Evolutionary conservation across 1,140 invertebrate species (phyloP), one percentile per base, ranked within the genome.

Genomic region (Streblospio benedicti): DNA sequence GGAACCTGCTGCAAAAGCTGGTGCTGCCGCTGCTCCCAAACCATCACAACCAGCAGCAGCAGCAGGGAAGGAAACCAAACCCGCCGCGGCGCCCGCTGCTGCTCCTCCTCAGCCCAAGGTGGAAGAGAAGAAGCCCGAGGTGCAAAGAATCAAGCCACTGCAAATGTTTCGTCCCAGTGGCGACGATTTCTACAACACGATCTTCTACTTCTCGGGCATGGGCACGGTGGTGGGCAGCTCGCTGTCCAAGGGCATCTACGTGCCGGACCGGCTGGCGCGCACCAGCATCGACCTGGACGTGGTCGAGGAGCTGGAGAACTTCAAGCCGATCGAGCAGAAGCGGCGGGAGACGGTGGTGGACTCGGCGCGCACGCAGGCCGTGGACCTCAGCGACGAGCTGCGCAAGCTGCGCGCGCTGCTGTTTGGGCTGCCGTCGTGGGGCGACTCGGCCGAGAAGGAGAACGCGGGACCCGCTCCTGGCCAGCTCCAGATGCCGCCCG

Each of bases 141-240:
- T 25, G 18, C 44, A 47, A 18, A n/a, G n/a, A 47, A 27, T 18
- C 44, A 47, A 47, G 18, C 44, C 44, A 47, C 9, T n/a, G n/a
- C n/a, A n/a, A n/a, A n/a, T n/a, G n/a, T 30, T 45, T 32, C 23
- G 41, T 27, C 33, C 18, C 4, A 52, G 27, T 35, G 27, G 38
- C 6, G 59, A 61, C 14, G 59, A 61, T 20, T 52, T 61, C 16
- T 61, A 57, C 32, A 35, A 20, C 38, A 61, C 28, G 32, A 54
- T 61, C 18, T 61, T 61, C 41, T 61, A 61, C 51, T 61, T 61
- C 32, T 61, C 59, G 6, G 59, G 59, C 23, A 61, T 61, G 59
- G 53, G 59, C 4, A 61, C 41, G 18, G 35, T 61, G 6, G 43
- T 61, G 6, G 59, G 59, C 2, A 55, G 52, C 14, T 38, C 59